These are phyloP conservation scores for Lampropteryx suffumata DNA, from an alignment of 2,888 invertebrate species.

Conservation along the genomic window DNA sequence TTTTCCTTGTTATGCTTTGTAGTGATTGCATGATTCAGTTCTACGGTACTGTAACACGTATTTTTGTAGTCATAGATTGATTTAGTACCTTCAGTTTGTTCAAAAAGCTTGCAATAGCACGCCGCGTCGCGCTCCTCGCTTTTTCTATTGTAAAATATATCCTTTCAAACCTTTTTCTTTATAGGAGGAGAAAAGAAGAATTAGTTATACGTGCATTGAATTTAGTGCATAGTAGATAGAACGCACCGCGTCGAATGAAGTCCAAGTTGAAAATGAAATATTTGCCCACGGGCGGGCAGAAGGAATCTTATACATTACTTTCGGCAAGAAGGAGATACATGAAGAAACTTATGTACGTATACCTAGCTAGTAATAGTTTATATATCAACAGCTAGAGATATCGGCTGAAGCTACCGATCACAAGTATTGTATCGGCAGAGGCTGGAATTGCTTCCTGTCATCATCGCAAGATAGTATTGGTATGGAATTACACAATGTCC, in stretches of 20 bases:
- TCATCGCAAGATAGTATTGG: no score
- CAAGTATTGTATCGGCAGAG: no score
- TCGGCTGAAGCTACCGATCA: no score
- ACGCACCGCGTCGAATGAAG: conserved; percentile 70
- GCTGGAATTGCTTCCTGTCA: no score
- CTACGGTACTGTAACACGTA: no score
- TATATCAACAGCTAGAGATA: no score
- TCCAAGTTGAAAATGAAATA: conserved; percentile 84
- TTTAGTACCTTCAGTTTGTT: conserved; percentile 4
- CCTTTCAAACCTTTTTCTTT: conserved; percentile 59
- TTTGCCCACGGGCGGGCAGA: conserved; percentile 82
- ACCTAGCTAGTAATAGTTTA: background rate
- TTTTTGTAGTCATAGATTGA: background rate
- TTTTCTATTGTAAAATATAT: conserved; percentile 61
- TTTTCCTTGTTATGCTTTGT: no score
- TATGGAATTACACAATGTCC: no score
- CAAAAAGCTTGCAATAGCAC: conserved; percentile 27
- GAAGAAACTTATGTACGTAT: conserved; percentile 86
- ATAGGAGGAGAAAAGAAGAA: conserved; percentile 47
- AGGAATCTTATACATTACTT: conserved; percentile 84
- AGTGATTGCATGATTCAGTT: no score
- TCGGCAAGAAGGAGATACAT: conserved; percentile 85
- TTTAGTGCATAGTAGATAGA: conserved; percentile 31
- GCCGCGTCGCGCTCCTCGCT: conserved; percentile 20
- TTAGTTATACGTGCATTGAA: conserved; percentile 31